A percentile compares a stretch with the other conserved stretches of the same genome.
Evolutionary conservation across 2,113 vertebrate species (phyloP).

Genomic region (Semnornis frantzii): DNA sequence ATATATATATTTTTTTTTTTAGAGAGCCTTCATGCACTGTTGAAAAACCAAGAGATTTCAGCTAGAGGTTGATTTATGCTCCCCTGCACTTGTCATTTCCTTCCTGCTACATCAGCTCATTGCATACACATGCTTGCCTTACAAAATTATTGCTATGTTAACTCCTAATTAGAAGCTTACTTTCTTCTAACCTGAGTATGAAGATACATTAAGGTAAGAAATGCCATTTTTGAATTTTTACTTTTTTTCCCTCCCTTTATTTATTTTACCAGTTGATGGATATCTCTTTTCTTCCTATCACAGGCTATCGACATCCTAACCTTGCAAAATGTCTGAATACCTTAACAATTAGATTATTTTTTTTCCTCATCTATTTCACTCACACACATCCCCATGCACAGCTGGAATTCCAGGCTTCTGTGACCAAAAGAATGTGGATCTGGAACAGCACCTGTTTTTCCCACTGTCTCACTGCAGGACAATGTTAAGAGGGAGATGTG

Average conservation of each 20-base stretch:
- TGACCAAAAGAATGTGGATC: neutral
- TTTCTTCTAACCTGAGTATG: neutral
- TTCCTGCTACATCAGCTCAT: conserved; percentile 23
- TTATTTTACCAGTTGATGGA: neutral
- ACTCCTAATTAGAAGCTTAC: conserved; percentile 34
- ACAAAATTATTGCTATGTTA: conserved; percentile 12
- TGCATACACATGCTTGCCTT: conserved; percentile 9
- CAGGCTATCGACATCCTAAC: neutral
- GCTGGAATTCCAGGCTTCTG: neutral
- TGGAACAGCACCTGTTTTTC: neutral
- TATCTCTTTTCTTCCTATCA: neutral
- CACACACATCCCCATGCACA: neutral
- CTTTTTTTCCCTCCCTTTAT: neutral
- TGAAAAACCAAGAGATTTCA: conserved; percentile 26
- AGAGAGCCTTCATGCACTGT: neutral
- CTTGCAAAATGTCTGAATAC: neutral
- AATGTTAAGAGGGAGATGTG: neutral
- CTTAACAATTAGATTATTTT: neutral
- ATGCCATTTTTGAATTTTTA: neutral
- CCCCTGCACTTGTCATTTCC: conserved; percentile 49
- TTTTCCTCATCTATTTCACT: neutral
- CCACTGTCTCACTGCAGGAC: neutral
- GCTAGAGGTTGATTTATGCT: conserved; percentile 42
- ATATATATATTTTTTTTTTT: too few species aligned
- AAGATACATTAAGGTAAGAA: neutral